Conservation (phyloP, 2,888 invertebrate species). For the Brachypterus glaber region DNA sequence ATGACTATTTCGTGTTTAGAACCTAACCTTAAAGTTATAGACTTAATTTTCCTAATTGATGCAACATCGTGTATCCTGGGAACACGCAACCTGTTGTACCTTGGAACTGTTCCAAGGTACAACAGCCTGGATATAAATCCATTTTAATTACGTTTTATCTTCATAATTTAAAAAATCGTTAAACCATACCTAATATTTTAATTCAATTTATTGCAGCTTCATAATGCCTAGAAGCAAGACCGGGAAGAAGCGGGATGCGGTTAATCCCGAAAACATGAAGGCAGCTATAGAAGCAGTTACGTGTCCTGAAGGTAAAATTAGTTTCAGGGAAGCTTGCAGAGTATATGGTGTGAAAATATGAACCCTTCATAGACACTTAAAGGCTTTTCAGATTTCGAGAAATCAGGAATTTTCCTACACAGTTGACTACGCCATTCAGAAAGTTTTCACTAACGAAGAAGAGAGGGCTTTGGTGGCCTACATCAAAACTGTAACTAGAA, state of each 20-base stretch:
- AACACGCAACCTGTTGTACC: neutral
- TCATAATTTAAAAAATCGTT: too few relatives aligned
- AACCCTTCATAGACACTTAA: too few relatives aligned
- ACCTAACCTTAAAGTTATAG: too few relatives aligned
- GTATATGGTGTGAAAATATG: neutral
- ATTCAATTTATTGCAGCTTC: too few relatives aligned
- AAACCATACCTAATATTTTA: too few relatives aligned
- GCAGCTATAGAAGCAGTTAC: neutral
- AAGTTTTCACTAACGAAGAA: constrained; percentile 5
- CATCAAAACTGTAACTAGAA: neutral
- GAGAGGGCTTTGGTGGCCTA: neutral
- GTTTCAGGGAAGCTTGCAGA: neutral
- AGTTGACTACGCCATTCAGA: constrained; percentile 1
- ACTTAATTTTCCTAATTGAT: too few relatives aligned
- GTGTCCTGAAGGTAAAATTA: neutral
- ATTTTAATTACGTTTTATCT: neutral
- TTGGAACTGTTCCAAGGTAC: neutral
- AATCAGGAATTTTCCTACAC: neutral
- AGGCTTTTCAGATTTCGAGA: too few relatives aligned
- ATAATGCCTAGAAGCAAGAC: neutral
- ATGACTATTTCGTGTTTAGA: too few relatives aligned
- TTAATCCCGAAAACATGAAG: neutral
- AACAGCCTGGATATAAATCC: neutral
- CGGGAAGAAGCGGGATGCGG: neutral
- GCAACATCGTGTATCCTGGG: neutral